Evolutionary conservation across 2,797 vertebrate species (phyloP).

Genomic region (Lerista edwardsae): DNA sequence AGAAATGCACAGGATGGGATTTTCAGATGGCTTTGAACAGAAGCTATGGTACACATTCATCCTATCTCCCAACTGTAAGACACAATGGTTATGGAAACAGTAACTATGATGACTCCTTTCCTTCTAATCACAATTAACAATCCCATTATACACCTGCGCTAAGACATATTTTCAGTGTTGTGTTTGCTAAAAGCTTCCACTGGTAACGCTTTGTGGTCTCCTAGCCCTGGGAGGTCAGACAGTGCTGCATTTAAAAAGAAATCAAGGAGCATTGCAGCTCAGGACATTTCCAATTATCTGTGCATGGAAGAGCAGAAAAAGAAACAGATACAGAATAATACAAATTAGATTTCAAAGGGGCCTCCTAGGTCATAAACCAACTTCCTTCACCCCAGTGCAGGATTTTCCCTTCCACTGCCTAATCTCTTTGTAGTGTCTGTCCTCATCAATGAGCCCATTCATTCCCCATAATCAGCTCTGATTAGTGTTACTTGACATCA

Average conservation of each 20-base stretch:
- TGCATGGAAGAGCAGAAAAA: not conserved
- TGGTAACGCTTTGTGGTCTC: constrained; percentile 9
- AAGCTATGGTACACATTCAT: not conserved
- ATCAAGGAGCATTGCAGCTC: constrained; percentile 2
- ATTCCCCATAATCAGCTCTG: constrained; percentile 67
- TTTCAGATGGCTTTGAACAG: not conserved
- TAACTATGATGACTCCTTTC: not conserved
- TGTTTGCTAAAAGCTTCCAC: constrained; percentile 14
- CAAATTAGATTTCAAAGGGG: constrained; percentile 24
- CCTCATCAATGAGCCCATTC: constrained; percentile 66
- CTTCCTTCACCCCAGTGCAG: constrained; percentile 29
- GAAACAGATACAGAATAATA: constrained; percentile 31
- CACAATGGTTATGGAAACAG: not conserved
- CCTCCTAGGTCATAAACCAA: constrained; percentile 7
- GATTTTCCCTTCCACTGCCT: constrained; percentile 51
- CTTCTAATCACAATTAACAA: not conserved
- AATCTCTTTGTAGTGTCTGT: constrained; percentile 63
- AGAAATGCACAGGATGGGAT: not conserved
- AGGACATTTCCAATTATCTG: constrained; percentile 13
- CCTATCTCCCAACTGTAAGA: not conserved
- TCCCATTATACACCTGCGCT: not conserved
- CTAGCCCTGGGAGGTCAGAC: not conserved
- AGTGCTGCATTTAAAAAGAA: constrained; percentile 1
- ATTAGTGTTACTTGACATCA: constrained; percentile 69
- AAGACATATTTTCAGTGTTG: not conserved